Base-by-base conservation (phyloP, 2,888 invertebrate species). In the Subacronicta megacephala region DNA sequence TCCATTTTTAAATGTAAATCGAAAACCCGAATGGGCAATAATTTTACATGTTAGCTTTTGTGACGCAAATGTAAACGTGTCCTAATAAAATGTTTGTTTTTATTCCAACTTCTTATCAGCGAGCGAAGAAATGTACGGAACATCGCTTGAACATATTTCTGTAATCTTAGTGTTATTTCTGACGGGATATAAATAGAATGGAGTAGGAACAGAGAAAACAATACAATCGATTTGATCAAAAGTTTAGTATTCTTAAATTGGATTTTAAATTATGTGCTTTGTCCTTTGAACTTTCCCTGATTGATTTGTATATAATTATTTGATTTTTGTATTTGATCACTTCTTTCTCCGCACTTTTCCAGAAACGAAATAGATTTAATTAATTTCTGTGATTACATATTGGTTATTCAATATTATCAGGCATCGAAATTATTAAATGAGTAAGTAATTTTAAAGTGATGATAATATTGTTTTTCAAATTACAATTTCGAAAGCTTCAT, bases 1-100 rank as follows among this genome's bases (percentile, higher is more conserved):
- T 62, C 63, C 65, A 57, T 65, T 79, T 79, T 70, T 65, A 66
- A 67, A 76, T 62, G 62, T 70, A 69, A 70, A 70, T 70, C 58
- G 62, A 65, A 72, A 53, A 46, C 35, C 26, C 33, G 16, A 56
- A 57, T 53, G 50, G 37, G 42, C 31, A n/a, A 63, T 63, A 62
- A 65, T 42, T 66, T 61, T 10, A 33, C 26, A 42, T 23, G 47
- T 33, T 52, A 59, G 47, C 54, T 42, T 58, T 54, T 26, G 29
- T 46, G 57, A 51, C 43, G 36, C 43, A 15, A 68, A 70, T 54
- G 64, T 67, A 59, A 36, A 46, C 64, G 37, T 26, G 41, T 29
- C 47, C 50, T 58, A 63, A 67, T 64, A 63, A 66, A 75, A 44
- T 26, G 55, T 44, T 50, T 55, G 13, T 55, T 60, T 57, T 73